Conservation (phyloP, 2,888 invertebrate species). For the Cheilosia pagana region DNA sequence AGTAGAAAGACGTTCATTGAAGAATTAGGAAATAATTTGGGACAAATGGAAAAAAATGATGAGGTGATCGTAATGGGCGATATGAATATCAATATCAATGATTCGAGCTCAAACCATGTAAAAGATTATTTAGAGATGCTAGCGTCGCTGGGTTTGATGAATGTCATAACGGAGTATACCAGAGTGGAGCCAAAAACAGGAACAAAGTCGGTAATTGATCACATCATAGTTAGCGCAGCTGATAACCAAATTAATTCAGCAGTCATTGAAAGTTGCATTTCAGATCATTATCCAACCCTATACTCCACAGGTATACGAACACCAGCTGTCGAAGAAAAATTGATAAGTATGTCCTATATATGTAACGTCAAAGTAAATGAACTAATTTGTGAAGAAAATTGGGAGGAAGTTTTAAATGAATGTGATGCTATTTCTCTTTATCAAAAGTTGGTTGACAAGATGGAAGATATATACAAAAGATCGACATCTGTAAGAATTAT, state of each 20-base stretch:
- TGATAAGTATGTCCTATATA: neutral
- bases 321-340: neutral
- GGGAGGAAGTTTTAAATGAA: conserved; percentile 14
- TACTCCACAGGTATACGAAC: neutral
- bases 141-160: neutral
- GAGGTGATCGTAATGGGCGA: conserved; percentile 3
- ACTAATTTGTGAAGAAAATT: conserved; percentile 17
- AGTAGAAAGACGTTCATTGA: neutral
- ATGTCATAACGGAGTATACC: conserved; percentile 19
- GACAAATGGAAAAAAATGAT: neutral
- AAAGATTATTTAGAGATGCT: neutral
- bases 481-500: too few species aligned
- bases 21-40: neutral
- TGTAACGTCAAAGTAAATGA: conserved; percentile 7
- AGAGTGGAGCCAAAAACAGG: neutral
- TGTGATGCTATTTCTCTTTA: neutral
- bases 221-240: neutral
- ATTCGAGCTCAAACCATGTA: neutral
- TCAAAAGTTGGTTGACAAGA: neutral
- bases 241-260: conserved; percentile 5
- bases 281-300: neutral
- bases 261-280: neutral
- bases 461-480: conserved; percentile 13
- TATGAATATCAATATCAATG: conserved; percentile 9
- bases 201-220: neutral